Percentiles rank a stretch among this genome's conserved stretches.
phyloP scores from a whole-genome alignment of 2,888 invertebrate genomes.

The Bombylius major region DNA sequence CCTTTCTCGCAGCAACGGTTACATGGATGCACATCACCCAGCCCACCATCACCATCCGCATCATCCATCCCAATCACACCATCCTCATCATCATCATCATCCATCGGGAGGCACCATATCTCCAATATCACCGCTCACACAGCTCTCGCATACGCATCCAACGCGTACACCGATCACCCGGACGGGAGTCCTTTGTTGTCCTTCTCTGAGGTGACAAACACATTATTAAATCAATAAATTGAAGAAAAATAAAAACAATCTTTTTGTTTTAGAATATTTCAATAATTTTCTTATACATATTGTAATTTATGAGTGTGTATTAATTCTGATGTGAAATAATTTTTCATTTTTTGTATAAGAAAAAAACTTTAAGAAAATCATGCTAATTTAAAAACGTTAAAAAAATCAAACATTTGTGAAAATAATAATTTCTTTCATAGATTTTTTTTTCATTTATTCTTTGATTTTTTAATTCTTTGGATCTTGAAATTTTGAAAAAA shows the following conservation, averaged over 20 bases:
- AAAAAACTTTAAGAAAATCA: too few species aligned
- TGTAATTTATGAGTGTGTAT: too few species aligned
- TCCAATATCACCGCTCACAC: constrained; percentile 37
- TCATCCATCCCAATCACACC: constrained; percentile 14
- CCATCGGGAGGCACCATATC: constrained; percentile 33
- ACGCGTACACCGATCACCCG: constrained; percentile 40
- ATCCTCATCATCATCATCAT: constrained; percentile 21
- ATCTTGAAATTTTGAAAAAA: too few species aligned
- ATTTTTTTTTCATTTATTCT: too few species aligned
- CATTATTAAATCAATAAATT: constrained; percentile 50
- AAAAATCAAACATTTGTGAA: too few species aligned
- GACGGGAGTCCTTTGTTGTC: constrained; percentile 60
- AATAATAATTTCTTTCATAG: too few species aligned
- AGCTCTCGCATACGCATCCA: constrained; percentile 38
- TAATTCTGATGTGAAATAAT: too few species aligned
- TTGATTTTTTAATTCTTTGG: too few species aligned
- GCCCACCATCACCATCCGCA: constrained; percentile 27
- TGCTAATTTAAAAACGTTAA: too few species aligned
- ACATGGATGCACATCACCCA: constrained; percentile 28
- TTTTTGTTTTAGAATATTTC: too few species aligned
- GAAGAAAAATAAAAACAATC: not conserved
- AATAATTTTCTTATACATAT: too few species aligned
- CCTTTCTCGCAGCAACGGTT: constrained; percentile 22
- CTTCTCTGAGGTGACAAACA: constrained; percentile 68
- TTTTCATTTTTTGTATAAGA: too few species aligned